Percentiles rank a stretch among this genome's conserved stretches.
These are phyloP conservation scores for Grammomys dolichurus DNA, from an alignment of 2,113 vertebrate genomes.

Conservation along the genomic window DNA sequence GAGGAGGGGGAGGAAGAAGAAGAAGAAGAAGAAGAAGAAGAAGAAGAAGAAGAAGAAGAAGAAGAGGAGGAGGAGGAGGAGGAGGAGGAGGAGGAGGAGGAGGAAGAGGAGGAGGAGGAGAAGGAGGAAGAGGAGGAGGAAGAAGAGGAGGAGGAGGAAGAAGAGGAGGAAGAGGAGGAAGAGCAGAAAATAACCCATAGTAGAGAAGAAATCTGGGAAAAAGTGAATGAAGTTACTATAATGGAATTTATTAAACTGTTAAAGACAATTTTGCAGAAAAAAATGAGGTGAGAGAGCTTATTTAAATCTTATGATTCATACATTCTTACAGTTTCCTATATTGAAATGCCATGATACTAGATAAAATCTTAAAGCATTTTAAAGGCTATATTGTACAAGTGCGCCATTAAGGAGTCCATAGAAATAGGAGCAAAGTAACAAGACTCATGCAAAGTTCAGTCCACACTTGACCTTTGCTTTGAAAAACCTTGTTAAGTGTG, in stretches of 20 bases:
- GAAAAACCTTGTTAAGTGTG: background rate
- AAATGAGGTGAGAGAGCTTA: background rate
- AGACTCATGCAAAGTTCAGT: background rate
- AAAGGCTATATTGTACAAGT: background rate
- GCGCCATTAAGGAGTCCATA: background rate
- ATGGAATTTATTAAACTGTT: background rate
- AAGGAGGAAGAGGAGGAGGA: no score
- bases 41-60: no score
- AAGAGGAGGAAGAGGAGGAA: no score
- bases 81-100: no score
- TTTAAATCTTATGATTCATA: background rate
- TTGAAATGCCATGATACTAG: background rate
- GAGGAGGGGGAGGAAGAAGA: no score
- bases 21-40: no score
- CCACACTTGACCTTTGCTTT: background rate
- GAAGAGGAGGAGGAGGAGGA: no score
- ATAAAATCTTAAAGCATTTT: background rate
- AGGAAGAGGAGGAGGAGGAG: no score
- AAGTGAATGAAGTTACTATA: background rate
- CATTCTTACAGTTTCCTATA: background rate
- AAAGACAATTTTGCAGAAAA: background rate
- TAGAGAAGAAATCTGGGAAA: background rate
- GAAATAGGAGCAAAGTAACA: conserved; percentile 30
- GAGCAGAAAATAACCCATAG: background rate
- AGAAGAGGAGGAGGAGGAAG: no score